These are phyloP conservation scores for Aphaenogaster floridana DNA, from an alignment of 1,140 invertebrate species.

Conservation along the genomic window DNA sequence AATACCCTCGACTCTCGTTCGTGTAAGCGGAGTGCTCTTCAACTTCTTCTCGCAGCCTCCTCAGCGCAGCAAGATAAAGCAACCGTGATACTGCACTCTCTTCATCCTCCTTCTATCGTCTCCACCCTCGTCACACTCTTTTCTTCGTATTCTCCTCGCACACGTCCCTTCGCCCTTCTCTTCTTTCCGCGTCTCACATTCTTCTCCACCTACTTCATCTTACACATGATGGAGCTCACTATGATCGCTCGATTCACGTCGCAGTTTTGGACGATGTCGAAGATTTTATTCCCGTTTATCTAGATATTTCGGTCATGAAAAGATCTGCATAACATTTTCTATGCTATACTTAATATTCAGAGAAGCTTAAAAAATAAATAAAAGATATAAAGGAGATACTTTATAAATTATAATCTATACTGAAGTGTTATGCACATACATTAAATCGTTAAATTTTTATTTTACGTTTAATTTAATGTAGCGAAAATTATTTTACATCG, in stretches of 20 bases:
- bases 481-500: too few species aligned
- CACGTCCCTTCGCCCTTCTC: conserved; percentile 28
- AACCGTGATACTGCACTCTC: conserved; percentile 78
- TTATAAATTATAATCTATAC: conserved; percentile 5
- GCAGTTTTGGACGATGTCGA: conserved; percentile 23
- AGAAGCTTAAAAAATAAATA: background rate
- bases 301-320: background rate
- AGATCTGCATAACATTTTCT: background rate
- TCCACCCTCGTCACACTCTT: conserved; percentile 74
- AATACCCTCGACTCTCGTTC: conserved; percentile 64
- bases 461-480: background rate
- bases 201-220: conserved; percentile 61
- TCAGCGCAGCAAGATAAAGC: conserved; percentile 79
- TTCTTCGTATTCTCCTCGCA: conserved; percentile 20
- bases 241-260: conserved; percentile 1
- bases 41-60: conserved; percentile 73
- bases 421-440: background rate
- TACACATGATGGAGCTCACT: background rate
- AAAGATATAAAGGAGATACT: background rate
- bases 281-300: background rate
- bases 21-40: conserved; percentile 71
- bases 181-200: conserved; percentile 46
- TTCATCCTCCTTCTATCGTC: conserved; percentile 48
- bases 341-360: background rate
- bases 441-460: background rate